Conservation (phyloP, 2,888 invertebrate species). For the Orgyia antiqua region DNA sequence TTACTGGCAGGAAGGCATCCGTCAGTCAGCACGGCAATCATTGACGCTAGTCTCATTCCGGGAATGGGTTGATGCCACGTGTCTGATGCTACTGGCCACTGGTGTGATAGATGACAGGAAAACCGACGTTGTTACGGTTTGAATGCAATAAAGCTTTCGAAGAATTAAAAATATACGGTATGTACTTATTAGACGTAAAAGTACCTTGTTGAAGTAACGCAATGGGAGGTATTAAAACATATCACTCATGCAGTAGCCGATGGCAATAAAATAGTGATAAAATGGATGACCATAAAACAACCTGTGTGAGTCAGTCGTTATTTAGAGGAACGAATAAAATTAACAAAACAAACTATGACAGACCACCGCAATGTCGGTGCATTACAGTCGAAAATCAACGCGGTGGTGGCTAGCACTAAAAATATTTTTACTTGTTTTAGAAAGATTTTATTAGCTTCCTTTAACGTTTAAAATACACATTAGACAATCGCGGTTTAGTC, state of each 20-base stretch:
- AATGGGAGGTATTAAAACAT: slow-evolving; percentile 15
- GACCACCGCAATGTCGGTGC: slow-evolving; percentile 64
- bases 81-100: slow-evolving; percentile 28
- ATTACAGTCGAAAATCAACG: slow-evolving; percentile 42
- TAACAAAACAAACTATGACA: slow-evolving; percentile 56
- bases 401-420: slow-evolving; percentile 54
- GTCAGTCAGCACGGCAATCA: slow-evolving; percentile 53
- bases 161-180: slow-evolving; percentile 2
- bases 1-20: slow-evolving; percentile 60
- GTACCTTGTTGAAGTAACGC: slow-evolving; percentile 21
- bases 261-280: slow-evolving; percentile 41
- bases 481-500: too few species aligned
- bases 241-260: slow-evolving; percentile 43
- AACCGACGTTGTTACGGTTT: slow-evolving; percentile 25
- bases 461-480: neutral
- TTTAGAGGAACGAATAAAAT: slow-evolving; percentile 61
- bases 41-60: slow-evolving; percentile 50
- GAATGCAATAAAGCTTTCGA: slow-evolving; percentile 17
- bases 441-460: slow-evolving; percentile 14
- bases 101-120: slow-evolving; percentile 28
- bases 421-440: slow-evolving; percentile 35
- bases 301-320: slow-evolving; percentile 51
- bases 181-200: too few species aligned
- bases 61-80: slow-evolving; percentile 48
- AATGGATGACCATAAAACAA: slow-evolving; percentile 47